These are phyloP conservation scores for Acipenser ruthenus DNA, from an alignment of 2,797 vertebrate species.

Conservation along the genomic window DNA sequence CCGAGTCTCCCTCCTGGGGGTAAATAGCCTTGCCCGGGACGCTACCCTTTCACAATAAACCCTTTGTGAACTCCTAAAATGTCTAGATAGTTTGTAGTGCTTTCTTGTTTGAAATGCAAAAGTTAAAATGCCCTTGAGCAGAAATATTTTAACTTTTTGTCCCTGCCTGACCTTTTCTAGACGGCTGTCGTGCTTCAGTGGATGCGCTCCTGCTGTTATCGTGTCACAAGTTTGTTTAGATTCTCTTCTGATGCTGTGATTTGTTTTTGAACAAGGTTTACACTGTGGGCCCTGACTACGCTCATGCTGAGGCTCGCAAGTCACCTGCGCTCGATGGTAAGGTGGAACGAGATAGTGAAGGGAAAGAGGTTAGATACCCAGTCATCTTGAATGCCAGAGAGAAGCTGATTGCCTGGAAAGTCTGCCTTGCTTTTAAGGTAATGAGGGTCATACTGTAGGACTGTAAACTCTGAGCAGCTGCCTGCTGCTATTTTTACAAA, in stretches of 20 bases:
- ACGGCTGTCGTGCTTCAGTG: not conserved
- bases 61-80: too few species aligned
- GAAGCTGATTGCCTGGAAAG: slow-evolving; percentile 85
- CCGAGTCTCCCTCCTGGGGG: too few species aligned
- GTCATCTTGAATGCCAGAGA: slow-evolving; percentile 81
- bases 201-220: not conserved
- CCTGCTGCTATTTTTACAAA: not conserved
- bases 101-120: too few species aligned
- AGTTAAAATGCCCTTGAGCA: too few species aligned
- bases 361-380: slow-evolving; percentile 81
- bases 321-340: slow-evolving; percentile 82
- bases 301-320: slow-evolving; percentile 80
- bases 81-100: too few species aligned
- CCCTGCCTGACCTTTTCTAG: not conserved
- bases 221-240: not conserved
- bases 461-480: not conserved
- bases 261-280: slow-evolving; percentile 61
- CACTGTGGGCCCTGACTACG: slow-evolving; percentile 81
- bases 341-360: slow-evolving; percentile 80
- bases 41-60: too few species aligned
- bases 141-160: not conserved
- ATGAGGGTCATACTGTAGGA: slow-evolving; percentile 10
- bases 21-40: too few species aligned
- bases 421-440: slow-evolving; percentile 84
- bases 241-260: not conserved